phyloP scores from a whole-genome alignment of 2,113 vertebrate species.

The Halcyon senegalensis region DNA sequence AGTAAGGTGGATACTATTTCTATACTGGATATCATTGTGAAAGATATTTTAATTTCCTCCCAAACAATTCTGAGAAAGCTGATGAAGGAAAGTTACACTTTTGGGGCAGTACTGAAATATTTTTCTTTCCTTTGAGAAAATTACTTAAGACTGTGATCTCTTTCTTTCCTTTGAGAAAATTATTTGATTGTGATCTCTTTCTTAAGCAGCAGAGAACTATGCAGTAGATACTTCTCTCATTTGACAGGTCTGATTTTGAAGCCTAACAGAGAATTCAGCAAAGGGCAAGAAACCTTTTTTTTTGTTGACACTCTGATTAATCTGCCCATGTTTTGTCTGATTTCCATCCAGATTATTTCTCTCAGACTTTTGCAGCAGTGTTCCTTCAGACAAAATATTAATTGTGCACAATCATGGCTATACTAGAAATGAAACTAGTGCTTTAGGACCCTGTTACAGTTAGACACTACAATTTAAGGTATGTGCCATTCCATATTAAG shows the following conservation, averaged over 20 bases:
- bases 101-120: background rate
- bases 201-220: background rate
- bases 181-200: background rate
- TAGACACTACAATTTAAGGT: background rate
- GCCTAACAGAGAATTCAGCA: background rate
- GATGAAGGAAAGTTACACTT: background rate
- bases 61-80: background rate
- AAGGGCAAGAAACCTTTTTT: background rate
- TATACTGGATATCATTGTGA: background rate
- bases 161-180: background rate
- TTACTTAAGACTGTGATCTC: background rate
- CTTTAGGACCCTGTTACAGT: background rate
- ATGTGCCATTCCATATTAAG: rapidly evolving
- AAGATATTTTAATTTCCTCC: background rate
- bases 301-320: background rate
- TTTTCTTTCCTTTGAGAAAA: background rate
- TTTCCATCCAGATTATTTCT: background rate
- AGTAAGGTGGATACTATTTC: background rate
- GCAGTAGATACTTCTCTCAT: background rate
- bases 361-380: background rate
- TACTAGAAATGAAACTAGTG: background rate
- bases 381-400: background rate
- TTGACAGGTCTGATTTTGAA: background rate
- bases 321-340: background rate
- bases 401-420: background rate